A percentile compares a stretch with the other conserved stretches of the same genome.
These are phyloP conservation scores for Cremastinae sp. DNA, from an alignment of 2,888 invertebrate genomes.

Conservation along the genomic window DNA sequence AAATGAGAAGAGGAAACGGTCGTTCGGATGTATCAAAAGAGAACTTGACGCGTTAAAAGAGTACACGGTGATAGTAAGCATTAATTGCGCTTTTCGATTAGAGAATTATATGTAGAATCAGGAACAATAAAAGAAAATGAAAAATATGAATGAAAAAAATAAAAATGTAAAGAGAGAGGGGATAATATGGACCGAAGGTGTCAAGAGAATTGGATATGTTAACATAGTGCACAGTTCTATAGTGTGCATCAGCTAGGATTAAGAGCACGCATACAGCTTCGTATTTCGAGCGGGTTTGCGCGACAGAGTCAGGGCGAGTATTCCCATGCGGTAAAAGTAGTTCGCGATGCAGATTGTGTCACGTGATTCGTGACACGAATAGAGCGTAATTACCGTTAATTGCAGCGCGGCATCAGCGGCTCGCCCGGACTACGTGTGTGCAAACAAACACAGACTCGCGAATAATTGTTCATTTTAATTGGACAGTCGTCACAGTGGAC, in stretches of 20 bases:
- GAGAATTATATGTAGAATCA: slow-evolving; percentile 1
- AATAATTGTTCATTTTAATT: slow-evolving; percentile 68
- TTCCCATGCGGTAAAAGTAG: slow-evolving; percentile 66
- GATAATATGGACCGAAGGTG: slow-evolving; percentile 10
- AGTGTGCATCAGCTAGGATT: slow-evolving; percentile 29
- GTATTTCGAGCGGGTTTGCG: slow-evolving; percentile 39
- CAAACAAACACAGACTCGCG: too few species aligned
- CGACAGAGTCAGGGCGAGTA: slow-evolving; percentile 52
- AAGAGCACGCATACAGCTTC: slow-evolving; percentile 22
- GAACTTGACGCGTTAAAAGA: too few species aligned
- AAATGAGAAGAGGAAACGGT: too few species aligned
- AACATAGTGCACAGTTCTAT: slow-evolving; percentile 45
- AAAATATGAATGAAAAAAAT: too few species aligned
- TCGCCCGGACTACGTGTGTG: slow-evolving; percentile 41
- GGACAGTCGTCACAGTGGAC: slow-evolving; percentile 61
- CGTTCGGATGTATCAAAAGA: too few species aligned
- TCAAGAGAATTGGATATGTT: slow-evolving; percentile 43
- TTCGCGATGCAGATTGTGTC: slow-evolving; percentile 66
- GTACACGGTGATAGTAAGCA: too few species aligned
- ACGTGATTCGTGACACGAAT: slow-evolving; percentile 66
- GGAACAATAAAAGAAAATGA: neutral
- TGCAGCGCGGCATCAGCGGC: slow-evolving; percentile 61
- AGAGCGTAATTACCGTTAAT: slow-evolving; percentile 68
- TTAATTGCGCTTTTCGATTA: too few species aligned
- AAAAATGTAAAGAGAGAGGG: neutral